Conservation (phyloP, 1,140 invertebrate genomes). For the Neodiprion pinetum region DNA sequence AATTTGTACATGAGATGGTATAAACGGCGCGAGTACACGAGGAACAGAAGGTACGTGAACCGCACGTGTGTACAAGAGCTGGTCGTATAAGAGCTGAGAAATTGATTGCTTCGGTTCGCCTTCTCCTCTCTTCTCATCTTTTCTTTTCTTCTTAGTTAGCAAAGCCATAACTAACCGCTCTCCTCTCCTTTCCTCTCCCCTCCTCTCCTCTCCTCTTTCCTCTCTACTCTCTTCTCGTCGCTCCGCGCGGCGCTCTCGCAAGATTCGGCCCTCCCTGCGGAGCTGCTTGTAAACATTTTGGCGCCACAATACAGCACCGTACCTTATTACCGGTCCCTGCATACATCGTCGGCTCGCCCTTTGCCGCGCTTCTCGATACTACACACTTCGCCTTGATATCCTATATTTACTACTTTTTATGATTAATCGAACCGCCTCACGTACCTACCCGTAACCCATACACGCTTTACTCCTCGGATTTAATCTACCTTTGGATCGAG, state of each 20-base stretch:
- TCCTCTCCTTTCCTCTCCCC: background rate
- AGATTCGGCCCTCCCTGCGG: background rate
- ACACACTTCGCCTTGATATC: too few species aligned
- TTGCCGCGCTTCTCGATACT: background rate
- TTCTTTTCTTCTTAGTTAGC: slow-evolving; percentile 3
- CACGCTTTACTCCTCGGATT: too few species aligned
- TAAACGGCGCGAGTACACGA: background rate
- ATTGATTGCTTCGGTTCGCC: slow-evolving; percentile 2
- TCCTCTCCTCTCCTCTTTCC: background rate
- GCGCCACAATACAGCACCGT: slow-evolving; percentile 19
- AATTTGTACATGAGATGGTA: background rate
- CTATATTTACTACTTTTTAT: background rate
- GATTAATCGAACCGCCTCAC: background rate
- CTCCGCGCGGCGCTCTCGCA: background rate
- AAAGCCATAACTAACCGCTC: slow-evolving; percentile 2
- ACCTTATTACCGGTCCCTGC: background rate
- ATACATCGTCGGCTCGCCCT: background rate
- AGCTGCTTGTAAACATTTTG: slow-evolving; percentile 26
- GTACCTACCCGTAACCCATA: too few species aligned
- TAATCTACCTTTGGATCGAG: too few species aligned
- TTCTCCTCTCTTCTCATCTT: background rate
- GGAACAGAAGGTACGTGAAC: background rate
- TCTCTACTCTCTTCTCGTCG: background rate
- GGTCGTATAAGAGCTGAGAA: background rate
- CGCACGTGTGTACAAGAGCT: background rate